phyloP scores from a whole-genome alignment of 1,140 invertebrate species.

The Zophobas atratus region DNA sequence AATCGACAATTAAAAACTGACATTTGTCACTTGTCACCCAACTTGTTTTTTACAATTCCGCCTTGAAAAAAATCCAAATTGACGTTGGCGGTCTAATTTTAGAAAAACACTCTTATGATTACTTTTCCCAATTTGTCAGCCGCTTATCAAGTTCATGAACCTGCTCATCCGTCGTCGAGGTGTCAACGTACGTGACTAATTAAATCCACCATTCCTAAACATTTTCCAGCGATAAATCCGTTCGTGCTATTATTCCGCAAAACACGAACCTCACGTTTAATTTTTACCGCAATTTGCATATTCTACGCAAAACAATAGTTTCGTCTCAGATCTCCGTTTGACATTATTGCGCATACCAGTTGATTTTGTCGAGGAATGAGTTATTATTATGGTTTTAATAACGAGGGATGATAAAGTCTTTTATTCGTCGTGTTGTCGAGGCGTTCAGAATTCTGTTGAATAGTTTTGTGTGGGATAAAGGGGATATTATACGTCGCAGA shows the following conservation, averaged over 20 bases:
- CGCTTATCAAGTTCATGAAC: conserved; percentile 38
- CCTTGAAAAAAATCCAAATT: neutral
- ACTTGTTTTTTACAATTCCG: neutral
- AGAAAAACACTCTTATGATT: neutral
- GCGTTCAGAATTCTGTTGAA: conserved; percentile 38
- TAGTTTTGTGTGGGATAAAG: conserved; percentile 38
- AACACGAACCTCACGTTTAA: conserved; percentile 30
- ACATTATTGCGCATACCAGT: conserved; percentile 14
- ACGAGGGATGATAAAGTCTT: conserved; percentile 38
- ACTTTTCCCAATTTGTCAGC: conserved; percentile 6
- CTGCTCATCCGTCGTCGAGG: conserved; percentile 11
- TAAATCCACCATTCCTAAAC: conserved; percentile 32
- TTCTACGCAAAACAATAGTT: conserved; percentile 5
- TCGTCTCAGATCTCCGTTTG: neutral
- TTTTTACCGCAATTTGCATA: conserved; percentile 1
- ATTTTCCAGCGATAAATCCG: conserved; percentile 26
- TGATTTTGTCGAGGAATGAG: conserved; percentile 21
- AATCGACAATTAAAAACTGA: no score
- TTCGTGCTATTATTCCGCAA: conserved; percentile 29
- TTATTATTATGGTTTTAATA: conserved; percentile 41
- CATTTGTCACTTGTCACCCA: neutral
- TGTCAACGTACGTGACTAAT: conserved; percentile 40
- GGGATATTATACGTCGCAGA: conserved; percentile 33
- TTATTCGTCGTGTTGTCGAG: conserved; percentile 30
- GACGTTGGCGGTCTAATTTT: conserved; percentile 1